A percentile compares a stretch with the other conserved stretches of the same genome.
phyloP scores from a whole-genome alignment of 2,888 invertebrate genomes.

The Melanchra persicariae region DNA sequence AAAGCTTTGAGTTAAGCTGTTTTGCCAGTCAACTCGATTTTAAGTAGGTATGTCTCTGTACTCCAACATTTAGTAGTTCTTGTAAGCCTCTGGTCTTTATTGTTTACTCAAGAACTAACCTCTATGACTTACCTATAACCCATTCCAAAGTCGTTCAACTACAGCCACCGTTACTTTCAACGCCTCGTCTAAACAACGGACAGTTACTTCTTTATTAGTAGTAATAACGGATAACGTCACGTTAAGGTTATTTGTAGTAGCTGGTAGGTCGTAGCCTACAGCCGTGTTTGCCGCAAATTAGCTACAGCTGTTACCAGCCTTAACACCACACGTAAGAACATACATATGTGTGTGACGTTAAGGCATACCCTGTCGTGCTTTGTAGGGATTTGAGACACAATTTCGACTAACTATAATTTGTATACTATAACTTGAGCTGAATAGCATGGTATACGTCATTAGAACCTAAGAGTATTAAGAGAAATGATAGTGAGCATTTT shows the following conservation, averaged over 20 bases:
- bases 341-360: neutral
- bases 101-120: neutral
- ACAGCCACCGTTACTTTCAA: neutral
- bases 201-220: conserved; percentile 27
- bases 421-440: neutral
- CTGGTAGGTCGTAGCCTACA: conserved; percentile 17
- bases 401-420: too few relatives aligned
- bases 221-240: conserved; percentile 46
- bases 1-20: neutral
- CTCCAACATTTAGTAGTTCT: neutral
- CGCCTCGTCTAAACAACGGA: conserved; percentile 5
- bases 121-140: conserved; percentile 8
- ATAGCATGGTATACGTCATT: neutral
- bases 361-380: neutral
- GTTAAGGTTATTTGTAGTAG: conserved; percentile 26
- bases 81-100: neutral
- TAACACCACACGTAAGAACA: conserved; percentile 16
- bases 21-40: neutral
- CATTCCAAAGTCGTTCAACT: conserved; percentile 24
- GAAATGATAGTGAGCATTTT: neutral
- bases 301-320: conserved; percentile 52
- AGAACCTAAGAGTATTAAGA: neutral
- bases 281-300: conserved; percentile 53
- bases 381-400: conserved; percentile 5
- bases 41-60: neutral